Evolutionary conservation across 2,888 invertebrate species (phyloP).

Genomic region (Drosophila helvetica): DNA sequence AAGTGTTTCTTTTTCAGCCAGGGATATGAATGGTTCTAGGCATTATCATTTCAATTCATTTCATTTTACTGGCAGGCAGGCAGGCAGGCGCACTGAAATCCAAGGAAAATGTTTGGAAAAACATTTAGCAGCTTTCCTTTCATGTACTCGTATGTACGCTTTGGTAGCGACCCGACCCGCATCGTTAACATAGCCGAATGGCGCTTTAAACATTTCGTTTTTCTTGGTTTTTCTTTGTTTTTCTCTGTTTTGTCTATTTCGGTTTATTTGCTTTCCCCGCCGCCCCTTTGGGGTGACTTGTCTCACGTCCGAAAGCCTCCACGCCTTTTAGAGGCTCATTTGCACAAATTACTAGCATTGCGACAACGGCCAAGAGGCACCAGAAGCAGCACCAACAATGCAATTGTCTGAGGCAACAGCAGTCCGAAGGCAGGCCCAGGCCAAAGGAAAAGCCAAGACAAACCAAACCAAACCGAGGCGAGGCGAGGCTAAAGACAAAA

Average conservation of each 20-base stretch:
- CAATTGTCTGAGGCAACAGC: slow-evolving; percentile 62
- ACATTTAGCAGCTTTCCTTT: slow-evolving; percentile 64
- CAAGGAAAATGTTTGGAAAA: slow-evolving; percentile 33
- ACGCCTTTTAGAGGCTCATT: slow-evolving; percentile 79
- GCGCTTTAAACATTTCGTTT: slow-evolving; percentile 64
- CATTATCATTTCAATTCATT: slow-evolving; percentile 36
- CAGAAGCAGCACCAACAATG: slow-evolving; percentile 56
- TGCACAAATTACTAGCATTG: slow-evolving; percentile 81
- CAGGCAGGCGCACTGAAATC: too few species aligned
- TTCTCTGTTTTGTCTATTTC: slow-evolving; percentile 42
- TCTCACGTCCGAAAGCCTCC: slow-evolving; percentile 49
- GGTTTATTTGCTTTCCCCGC: slow-evolving; percentile 1
- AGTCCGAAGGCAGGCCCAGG: slow-evolving; percentile 5
- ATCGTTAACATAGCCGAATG: slow-evolving; percentile 68
- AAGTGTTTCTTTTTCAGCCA: background rate
- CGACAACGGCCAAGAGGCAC: slow-evolving; percentile 53
- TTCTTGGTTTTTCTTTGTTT: slow-evolving; percentile 22
- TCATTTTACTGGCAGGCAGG: slow-evolving; percentile 14
- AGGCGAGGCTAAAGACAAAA: slow-evolving; percentile 11
- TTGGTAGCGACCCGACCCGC: slow-evolving; percentile 46
- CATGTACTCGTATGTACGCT: slow-evolving; percentile 58
- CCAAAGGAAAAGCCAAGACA: slow-evolving; percentile 22
- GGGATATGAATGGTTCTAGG: too few species aligned
- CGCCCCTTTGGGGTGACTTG: background rate
- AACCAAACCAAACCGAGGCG: slow-evolving; percentile 13